A percentile compares a stretch with the other conserved stretches of the same genome.
phyloP scores from a whole-genome alignment of 2,797 vertebrate genomes.

The Tragelaphus oryx region DNA sequence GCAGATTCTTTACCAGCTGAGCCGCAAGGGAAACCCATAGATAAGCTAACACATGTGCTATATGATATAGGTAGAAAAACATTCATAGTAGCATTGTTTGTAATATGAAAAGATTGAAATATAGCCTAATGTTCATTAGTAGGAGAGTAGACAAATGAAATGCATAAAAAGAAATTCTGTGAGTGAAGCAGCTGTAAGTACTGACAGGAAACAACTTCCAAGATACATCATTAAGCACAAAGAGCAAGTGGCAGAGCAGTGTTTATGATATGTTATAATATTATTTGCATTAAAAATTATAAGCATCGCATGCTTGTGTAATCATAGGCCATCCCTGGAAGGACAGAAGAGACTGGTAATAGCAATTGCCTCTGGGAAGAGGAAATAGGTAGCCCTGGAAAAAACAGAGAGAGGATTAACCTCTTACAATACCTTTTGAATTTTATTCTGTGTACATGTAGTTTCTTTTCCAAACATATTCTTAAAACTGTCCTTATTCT shows the following conservation, averaged over 20 bases:
- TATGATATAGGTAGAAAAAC: not conserved
- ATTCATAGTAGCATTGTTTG: not conserved
- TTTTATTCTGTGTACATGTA: not conserved
- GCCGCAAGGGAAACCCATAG: not conserved
- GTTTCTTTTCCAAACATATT: not conserved
- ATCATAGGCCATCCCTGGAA: not conserved
- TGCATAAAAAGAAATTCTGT: not conserved
- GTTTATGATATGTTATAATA: not conserved
- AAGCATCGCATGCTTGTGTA: not conserved
- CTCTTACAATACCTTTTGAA: not conserved
- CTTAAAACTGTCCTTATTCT: not conserved
- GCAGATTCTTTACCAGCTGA: not conserved
- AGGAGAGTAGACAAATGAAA: not conserved
- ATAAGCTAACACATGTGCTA: not conserved
- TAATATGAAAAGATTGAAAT: conserved; percentile 33
- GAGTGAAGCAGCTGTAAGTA: not conserved
- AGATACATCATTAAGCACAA: conserved; percentile 8
- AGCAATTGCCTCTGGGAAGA: not conserved
- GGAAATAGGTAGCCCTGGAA: not conserved
- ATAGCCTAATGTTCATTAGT: not conserved
- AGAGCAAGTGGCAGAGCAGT: not conserved
- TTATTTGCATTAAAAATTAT: not conserved
- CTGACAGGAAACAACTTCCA: not conserved
- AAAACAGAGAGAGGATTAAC: not conserved
- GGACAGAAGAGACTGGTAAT: not conserved